Evolutionary conservation across 2,888 invertebrate species (phyloP).

Genomic region (Latrodectus elegans): DNA sequence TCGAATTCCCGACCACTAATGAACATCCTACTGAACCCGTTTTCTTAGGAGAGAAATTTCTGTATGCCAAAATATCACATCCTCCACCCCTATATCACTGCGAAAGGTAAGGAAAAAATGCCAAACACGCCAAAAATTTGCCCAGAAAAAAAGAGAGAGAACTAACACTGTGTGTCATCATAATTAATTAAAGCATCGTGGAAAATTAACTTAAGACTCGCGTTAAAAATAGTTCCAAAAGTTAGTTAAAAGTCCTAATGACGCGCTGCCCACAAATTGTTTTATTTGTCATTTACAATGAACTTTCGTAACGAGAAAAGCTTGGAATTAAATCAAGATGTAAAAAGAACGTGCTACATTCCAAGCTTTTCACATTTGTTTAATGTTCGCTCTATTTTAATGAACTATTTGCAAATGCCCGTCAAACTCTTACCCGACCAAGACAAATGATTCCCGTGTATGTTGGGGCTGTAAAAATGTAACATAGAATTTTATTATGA

Average conservation of each 20-base stretch:
- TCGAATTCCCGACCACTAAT: slow-evolving; percentile 34
- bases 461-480: background rate
- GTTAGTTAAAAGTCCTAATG: slow-evolving; percentile 61
- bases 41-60: background rate
- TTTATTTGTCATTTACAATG: slow-evolving; percentile 43
- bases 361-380: slow-evolving; percentile 37
- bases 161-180: slow-evolving; percentile 38
- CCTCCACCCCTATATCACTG: background rate
- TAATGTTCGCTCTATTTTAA: slow-evolving; percentile 53
- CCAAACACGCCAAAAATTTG: slow-evolving; percentile 1
- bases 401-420: slow-evolving; percentile 50
- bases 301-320: slow-evolving; percentile 8
- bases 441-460: slow-evolving; percentile 22
- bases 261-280: slow-evolving; percentile 22
- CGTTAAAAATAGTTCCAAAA: slow-evolving; percentile 62
- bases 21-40: slow-evolving; percentile 11
- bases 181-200: slow-evolving; percentile 58
- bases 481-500: background rate
- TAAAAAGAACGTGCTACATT: slow-evolving; percentile 49
- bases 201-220: slow-evolving; percentile 56
- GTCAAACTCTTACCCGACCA: slow-evolving; percentile 21
- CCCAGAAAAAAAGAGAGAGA: background rate
- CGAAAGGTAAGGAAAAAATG: background rate
- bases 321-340: slow-evolving; percentile 53
- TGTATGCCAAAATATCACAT: background rate